Evolutionary conservation across 1,140 invertebrate species (phyloP).

Genomic region (Diachasmimorpha longicaudata): DNA sequence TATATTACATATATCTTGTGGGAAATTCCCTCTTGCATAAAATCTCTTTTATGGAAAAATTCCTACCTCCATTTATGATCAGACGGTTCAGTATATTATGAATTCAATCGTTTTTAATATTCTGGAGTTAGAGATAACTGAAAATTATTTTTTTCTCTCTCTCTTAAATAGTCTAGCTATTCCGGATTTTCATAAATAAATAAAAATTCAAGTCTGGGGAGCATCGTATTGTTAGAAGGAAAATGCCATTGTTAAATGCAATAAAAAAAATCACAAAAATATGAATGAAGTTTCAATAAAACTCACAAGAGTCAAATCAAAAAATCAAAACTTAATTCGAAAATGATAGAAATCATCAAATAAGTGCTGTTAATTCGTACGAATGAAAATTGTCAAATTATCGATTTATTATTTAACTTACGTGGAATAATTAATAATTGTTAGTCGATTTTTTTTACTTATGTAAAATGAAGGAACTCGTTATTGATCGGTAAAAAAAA

Average conservation of each 20-base stretch:
- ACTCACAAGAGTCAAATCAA: constrained; percentile 7
- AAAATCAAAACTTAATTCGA: constrained; percentile 14
- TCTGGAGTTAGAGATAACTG: too few species aligned
- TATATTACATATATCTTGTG: not conserved
- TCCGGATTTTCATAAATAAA: not conserved
- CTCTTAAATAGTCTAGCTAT: not conserved
- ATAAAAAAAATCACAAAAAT: constrained; percentile 27
- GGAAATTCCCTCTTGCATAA: too few species aligned
- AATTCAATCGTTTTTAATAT: too few species aligned
- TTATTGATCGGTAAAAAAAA: constrained; percentile 14
- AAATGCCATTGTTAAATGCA: not conserved
- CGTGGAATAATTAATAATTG: not conserved
- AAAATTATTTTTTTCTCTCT: not conserved
- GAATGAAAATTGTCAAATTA: not conserved
- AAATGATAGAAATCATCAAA: not conserved
- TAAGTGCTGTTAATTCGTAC: constrained; percentile 10
- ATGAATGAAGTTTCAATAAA: not conserved
- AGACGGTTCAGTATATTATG: too few species aligned
- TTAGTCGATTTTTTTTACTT: not conserved
- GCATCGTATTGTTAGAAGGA: not conserved
- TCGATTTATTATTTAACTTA: constrained; percentile 30
- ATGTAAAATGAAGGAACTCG: not conserved
- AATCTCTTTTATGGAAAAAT: not conserved
- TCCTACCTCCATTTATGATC: too few species aligned
- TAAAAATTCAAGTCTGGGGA: not conserved